Percentiles rank a stretch among this genome's conserved stretches.
These are phyloP conservation scores for Boloria selene DNA, from an alignment of 2,888 invertebrate species.

Conservation along the genomic window DNA sequence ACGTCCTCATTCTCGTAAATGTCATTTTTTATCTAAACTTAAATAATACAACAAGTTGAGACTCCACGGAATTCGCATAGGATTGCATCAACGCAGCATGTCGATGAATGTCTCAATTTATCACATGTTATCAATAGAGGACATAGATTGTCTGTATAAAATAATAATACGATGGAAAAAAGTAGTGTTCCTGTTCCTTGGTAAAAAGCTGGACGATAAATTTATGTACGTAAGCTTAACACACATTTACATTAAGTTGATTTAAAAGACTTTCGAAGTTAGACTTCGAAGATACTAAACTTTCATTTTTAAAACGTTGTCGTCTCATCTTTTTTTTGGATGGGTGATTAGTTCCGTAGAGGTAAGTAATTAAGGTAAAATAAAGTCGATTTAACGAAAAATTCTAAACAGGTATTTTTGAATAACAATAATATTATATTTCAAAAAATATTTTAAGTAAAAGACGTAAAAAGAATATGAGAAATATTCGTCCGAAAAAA, in stretches of 20 bases:
- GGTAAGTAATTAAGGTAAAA: no score
- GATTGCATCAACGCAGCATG: constrained; percentile 32
- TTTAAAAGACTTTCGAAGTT: no score
- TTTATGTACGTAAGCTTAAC: not conserved
- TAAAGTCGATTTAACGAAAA: no score
- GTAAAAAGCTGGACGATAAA: constrained; percentile 4
- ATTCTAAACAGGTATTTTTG: not conserved
- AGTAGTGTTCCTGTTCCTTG: not conserved
- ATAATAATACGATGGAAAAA: not conserved
- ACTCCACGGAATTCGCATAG: constrained; percentile 40
- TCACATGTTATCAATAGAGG: constrained; percentile 35
- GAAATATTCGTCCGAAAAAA: no score
- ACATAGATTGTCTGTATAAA: constrained; percentile 12
- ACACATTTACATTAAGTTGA: no score
- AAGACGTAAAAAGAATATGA: not conserved
- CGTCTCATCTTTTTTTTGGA: no score
- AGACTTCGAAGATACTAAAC: no score
- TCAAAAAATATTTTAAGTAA: not conserved
- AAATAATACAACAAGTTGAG: constrained; percentile 44
- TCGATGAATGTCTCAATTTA: constrained; percentile 48
- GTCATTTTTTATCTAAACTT: constrained; percentile 61
- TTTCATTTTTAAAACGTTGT: no score
- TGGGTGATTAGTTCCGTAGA: no score
- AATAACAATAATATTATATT: no score
- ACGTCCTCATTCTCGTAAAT: constrained; percentile 57